These are phyloP conservation scores for Hafferia zeledoni DNA, from an alignment of 2,797 vertebrate species.

Conservation along the genomic window DNA sequence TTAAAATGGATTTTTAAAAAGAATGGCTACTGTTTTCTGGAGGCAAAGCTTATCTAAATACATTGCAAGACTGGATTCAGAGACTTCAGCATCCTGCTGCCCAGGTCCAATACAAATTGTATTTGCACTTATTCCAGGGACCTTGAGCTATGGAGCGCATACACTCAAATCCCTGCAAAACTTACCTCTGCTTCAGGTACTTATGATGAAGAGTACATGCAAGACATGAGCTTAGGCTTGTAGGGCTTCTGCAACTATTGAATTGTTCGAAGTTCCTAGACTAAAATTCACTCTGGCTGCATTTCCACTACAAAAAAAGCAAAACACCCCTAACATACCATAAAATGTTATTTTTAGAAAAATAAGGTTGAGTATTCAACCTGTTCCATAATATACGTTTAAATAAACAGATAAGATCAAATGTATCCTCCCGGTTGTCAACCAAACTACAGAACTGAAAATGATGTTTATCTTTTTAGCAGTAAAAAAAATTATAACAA, in stretches of 20 bases:
- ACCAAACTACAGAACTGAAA: neutral
- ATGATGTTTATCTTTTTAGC: neutral
- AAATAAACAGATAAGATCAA: neutral
- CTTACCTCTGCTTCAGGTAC: neutral
- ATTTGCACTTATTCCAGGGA: neutral
- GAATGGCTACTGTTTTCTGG: neutral
- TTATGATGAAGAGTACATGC: neutral
- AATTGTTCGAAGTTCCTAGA: neutral
- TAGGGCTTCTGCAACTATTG: neutral
- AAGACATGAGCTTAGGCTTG: neutral
- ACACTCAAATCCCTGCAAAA: neutral
- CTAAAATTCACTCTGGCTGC: neutral
- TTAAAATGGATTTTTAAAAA: slow-evolving; percentile 43
- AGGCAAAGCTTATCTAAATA: neutral
- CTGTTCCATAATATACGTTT: neutral
- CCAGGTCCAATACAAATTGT: neutral
- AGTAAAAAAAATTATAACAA: neutral
- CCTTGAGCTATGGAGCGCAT: neutral
- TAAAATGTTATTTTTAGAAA: neutral
- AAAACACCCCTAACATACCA: neutral
- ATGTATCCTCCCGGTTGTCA: neutral
- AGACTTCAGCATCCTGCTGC: neutral
- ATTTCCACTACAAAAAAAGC: neutral
- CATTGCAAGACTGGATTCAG: neutral
- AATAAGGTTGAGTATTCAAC: neutral